Evolutionary conservation across 2,797 vertebrate genomes (phyloP).

Genomic region (Meda fulgida): DNA sequence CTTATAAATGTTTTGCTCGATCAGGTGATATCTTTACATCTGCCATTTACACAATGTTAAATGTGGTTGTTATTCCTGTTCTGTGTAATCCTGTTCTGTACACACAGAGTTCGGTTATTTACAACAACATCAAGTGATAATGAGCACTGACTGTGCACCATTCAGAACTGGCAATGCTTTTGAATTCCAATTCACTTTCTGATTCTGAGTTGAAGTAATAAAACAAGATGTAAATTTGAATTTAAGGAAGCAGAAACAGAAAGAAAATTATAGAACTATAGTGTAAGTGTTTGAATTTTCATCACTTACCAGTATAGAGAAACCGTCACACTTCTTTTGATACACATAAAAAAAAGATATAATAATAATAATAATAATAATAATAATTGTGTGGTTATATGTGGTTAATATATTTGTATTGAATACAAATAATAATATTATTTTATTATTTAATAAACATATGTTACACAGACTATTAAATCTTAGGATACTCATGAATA

Average conservation of each 20-base stretch:
- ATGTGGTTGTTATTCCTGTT: background rate
- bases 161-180: background rate
- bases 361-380: too few relatives aligned
- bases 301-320: background rate
- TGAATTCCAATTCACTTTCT: background rate
- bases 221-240: background rate
- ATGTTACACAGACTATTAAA: background rate
- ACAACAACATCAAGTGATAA: background rate
- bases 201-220: background rate
- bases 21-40: background rate
- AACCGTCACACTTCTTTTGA: background rate
- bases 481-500: background rate
- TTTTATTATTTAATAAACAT: too few relatives aligned
- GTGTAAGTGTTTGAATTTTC: background rate
- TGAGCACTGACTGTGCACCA: background rate
- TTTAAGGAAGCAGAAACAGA: background rate
- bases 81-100: background rate
- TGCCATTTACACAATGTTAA: background rate
- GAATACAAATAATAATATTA: background rate
- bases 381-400: too few relatives aligned
- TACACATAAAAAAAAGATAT: accelerated
- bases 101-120: background rate
- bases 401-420: background rate
- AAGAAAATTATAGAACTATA: background rate
- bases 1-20: background rate